A percentile compares a stretch with the other conserved stretches of the same genome.
phyloP scores from a whole-genome alignment of 2,888 invertebrate genomes.

The Hirudinaria manillensis region DNA sequence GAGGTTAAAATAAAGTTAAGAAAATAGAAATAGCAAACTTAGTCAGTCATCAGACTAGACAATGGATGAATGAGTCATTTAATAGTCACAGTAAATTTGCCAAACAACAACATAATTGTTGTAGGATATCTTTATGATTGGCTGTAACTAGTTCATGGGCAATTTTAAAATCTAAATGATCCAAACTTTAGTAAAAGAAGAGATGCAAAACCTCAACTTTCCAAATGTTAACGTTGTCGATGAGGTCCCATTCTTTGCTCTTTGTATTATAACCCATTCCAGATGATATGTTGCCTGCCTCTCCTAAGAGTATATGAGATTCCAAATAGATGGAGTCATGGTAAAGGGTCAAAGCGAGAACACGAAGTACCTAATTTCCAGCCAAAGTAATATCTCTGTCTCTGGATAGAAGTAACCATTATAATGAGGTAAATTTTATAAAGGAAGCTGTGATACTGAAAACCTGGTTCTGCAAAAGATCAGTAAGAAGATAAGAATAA shows the following conservation, averaged over 20 bases:
- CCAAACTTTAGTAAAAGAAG: no score
- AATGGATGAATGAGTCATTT: no score
- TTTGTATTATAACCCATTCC: constrained; percentile 85
- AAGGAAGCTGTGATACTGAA: constrained; percentile 53
- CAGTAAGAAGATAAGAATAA: background rate
- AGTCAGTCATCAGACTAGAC: no score
- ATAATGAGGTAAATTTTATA: constrained; percentile 71
- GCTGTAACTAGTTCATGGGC: no score
- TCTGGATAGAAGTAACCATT: constrained; percentile 70
- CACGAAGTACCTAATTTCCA: constrained; percentile 67
- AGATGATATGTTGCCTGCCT: constrained; percentile 87
- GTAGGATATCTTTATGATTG: no score
- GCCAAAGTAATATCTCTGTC: constrained; percentile 93
- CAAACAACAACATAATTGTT: no score
- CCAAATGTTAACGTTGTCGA: constrained; percentile 81
- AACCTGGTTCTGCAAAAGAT: constrained; percentile 28
- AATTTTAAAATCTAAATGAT: no score
- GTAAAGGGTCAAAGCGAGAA: background rate
- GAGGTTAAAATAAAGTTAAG: no score
- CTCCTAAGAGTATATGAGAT: constrained; percentile 60
- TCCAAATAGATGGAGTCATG: background rate
- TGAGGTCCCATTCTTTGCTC: constrained; percentile 78
- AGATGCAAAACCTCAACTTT: constrained; percentile 70
- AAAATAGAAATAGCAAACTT: no score
- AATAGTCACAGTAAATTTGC: no score